A percentile compares a stretch with the other conserved stretches of the same genome.
These are phyloP conservation scores for Nothoprocta pentlandii DNA, from an alignment of 2,113 vertebrate species.

Conservation along the genomic window DNA sequence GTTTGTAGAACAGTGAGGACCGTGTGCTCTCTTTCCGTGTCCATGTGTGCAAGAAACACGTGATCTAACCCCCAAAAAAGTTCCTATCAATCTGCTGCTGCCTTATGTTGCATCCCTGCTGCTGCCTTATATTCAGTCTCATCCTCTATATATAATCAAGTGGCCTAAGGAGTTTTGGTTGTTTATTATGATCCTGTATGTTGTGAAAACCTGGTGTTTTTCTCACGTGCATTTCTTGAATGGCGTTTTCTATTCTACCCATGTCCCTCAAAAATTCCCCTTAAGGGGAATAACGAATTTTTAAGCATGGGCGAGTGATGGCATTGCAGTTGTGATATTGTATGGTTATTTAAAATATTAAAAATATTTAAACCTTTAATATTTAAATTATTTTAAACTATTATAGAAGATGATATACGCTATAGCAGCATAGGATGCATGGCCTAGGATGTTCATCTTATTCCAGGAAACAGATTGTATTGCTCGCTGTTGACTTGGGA, in stretches of 20 bases:
- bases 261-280: neutral
- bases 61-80: neutral
- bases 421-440: neutral
- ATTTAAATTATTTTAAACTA: neutral
- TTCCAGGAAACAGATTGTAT: neutral
- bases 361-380: no score
- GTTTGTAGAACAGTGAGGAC: neutral
- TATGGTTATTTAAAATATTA: neutral
- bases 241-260: neutral
- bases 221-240: neutral
- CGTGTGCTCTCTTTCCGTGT: neutral
- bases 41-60: constrained; percentile 37
- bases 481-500: neutral
- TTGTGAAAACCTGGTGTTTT: neutral
- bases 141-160: neutral
- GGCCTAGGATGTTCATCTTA: neutral
- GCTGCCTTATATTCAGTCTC: neutral
- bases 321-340: neutral
- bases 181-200: fast-evolving
- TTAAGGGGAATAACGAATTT: neutral
- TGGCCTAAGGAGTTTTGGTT: neutral
- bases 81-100: constrained; percentile 10
- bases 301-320: neutral
- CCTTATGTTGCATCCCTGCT: neutral
- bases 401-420: neutral